phyloP scores from a whole-genome alignment of 2,797 vertebrate genomes.

The Coilia nasus region DNA sequence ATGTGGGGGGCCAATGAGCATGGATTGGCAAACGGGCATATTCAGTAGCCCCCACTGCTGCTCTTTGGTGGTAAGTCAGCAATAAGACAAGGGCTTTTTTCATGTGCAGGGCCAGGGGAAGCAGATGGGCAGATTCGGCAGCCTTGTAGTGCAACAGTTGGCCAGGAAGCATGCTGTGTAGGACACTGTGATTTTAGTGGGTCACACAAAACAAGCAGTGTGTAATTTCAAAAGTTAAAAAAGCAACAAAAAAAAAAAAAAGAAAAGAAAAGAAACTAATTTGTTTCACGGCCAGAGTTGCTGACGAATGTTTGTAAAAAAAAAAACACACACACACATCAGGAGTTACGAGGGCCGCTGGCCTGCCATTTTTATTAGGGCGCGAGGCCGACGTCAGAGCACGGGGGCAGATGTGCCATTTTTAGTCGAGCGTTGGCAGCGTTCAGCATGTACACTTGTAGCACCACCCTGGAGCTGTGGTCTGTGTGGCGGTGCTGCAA shows the following conservation, averaged over 20 bases:
- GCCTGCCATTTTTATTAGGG: constrained; percentile 59
- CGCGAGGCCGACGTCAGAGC: constrained; percentile 45
- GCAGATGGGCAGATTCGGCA: not conserved
- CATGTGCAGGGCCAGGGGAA: not conserved
- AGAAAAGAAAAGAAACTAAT: not conserved
- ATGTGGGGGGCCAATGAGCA: too few relatives aligned
- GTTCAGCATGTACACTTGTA: constrained; percentile 46
- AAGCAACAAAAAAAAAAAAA: not conserved
- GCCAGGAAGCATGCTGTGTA: not conserved
- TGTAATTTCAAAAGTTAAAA: not conserved
- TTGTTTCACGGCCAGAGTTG: not conserved
- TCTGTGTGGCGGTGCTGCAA: constrained; percentile 52
- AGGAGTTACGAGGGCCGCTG: not conserved
- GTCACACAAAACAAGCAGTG: not conserved
- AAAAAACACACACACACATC: not conserved
- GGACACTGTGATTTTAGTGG: not conserved
- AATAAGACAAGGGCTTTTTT: not conserved
- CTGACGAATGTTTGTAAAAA: constrained; percentile 1
- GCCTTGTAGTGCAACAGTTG: not conserved
- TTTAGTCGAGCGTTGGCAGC: constrained; percentile 52
- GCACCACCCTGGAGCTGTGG: constrained; percentile 64
- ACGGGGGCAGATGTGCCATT: constrained; percentile 48
- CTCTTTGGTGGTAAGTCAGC: too few relatives aligned
- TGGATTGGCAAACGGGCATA: too few relatives aligned
- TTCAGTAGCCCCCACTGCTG: too few relatives aligned